Conservation (phyloP, 2,797 vertebrate species). For the Lerista edwardsae region DNA sequence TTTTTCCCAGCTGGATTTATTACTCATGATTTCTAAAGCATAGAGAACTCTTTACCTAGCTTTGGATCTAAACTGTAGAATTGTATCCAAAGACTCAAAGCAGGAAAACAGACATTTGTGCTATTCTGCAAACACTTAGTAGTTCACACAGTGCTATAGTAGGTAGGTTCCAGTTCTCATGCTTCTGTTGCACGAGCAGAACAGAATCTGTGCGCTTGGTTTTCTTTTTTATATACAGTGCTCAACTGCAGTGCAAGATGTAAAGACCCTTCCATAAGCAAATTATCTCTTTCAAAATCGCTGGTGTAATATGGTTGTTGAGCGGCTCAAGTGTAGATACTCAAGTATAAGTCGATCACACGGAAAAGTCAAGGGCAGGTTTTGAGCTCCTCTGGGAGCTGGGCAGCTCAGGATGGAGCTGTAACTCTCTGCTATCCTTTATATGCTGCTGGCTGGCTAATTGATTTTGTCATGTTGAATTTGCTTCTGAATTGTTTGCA, state of each 20-base stretch:
- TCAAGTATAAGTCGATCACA: too few relatives aligned
- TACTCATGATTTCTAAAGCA: slow-evolving; percentile 27
- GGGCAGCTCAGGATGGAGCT: too few relatives aligned
- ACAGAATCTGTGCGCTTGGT: neutral
- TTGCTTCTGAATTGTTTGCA: neutral
- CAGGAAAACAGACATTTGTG: neutral
- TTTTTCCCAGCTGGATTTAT: slow-evolving; percentile 25
- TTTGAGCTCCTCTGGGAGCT: too few relatives aligned
- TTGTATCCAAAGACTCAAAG: neutral
- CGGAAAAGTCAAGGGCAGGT: too few relatives aligned
- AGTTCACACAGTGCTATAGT: neutral
- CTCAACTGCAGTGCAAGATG: neutral
- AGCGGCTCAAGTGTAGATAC: too few relatives aligned
- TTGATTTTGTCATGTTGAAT: neutral
- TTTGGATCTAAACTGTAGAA: neutral
- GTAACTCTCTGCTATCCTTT: neutral
- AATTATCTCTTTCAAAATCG: neutral
- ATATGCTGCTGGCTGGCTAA: neutral
- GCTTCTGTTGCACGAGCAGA: neutral
- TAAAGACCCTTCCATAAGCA: neutral
- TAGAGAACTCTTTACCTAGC: slow-evolving; percentile 12
- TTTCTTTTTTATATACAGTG: neutral
- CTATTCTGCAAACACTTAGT: neutral
- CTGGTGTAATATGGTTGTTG: too few relatives aligned
- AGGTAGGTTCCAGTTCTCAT: too few relatives aligned